Evolutionary conservation across 2,113 vertebrate genomes (phyloP).

Genomic region (Zootoca vivipara): DNA sequence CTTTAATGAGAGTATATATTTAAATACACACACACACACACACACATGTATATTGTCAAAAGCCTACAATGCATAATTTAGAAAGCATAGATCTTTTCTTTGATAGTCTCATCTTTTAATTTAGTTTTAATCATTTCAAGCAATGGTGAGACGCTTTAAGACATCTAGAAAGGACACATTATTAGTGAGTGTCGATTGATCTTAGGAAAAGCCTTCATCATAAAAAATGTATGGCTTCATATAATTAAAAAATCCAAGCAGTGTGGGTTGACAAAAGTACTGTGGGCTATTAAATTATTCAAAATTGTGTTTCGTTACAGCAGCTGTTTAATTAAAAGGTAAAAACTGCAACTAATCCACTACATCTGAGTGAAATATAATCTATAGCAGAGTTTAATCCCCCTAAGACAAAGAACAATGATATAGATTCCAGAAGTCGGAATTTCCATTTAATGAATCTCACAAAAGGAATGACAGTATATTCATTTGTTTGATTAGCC

Average conservation of each 20-base stretch:
- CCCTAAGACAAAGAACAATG: conserved; percentile 68
- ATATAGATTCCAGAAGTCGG: conserved; percentile 71
- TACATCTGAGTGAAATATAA: conserved; percentile 79
- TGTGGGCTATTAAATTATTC: conserved; percentile 82
- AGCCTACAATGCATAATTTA: conserved; percentile 35
- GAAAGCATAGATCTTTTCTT: conserved; percentile 39
- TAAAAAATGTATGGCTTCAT: conserved; percentile 77
- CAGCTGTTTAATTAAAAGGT: conserved; percentile 86
- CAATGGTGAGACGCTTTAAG: conserved; percentile 58
- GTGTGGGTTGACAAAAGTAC: conserved; percentile 72
- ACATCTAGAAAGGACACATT: conserved; percentile 64
- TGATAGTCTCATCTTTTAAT: conserved; percentile 60
- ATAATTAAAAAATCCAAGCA: conserved; percentile 77
- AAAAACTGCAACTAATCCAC: conserved; percentile 83
- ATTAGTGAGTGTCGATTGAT: conserved; percentile 68
- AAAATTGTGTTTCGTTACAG: conserved; percentile 77
- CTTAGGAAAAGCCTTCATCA: conserved; percentile 71
- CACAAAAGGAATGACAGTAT: conserved; percentile 69
- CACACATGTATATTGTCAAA: conserved; percentile 14
- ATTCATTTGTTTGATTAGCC: conserved; percentile 67
- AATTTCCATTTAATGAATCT: conserved; percentile 70
- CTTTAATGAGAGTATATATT: conserved; percentile 21
- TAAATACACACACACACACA: conserved; percentile 2
- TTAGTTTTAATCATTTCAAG: conserved; percentile 62
- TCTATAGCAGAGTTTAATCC: conserved; percentile 70